Evolutionary conservation across 2,113 vertebrate species (phyloP).

Genomic region (Otus sunia): DNA sequence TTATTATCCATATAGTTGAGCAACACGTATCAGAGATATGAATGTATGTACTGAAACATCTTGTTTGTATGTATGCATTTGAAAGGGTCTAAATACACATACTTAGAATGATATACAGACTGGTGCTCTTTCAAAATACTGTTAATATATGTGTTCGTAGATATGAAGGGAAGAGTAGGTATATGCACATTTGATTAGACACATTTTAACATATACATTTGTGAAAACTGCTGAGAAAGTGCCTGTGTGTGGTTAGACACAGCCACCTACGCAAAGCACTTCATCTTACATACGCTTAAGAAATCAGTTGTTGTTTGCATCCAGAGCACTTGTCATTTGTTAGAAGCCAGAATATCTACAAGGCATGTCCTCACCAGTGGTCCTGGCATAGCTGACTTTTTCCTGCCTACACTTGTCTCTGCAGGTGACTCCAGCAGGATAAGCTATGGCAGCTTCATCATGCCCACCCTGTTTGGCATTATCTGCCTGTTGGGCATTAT

Average conservation of each 20-base stretch:
- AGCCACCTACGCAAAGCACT: too few relatives aligned
- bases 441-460: constrained; percentile 62
- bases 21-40: background rate
- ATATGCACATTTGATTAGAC: background rate
- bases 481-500: constrained; percentile 71
- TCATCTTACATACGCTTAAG: background rate
- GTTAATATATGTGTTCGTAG: background rate
- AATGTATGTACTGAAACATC: background rate
- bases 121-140: background rate
- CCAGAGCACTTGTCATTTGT: background rate
- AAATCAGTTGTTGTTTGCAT: background rate
- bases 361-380: background rate
- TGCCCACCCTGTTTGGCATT: constrained; percentile 70
- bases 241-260: background rate
- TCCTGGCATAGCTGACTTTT: background rate
- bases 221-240: background rate
- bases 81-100: background rate
- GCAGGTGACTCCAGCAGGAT: background rate
- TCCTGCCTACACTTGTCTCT: background rate
- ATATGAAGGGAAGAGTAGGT: background rate
- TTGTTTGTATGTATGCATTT: background rate
- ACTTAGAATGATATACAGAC: background rate
- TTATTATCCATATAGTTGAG: background rate
- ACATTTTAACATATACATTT: background rate
- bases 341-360: background rate